phyloP scores from a whole-genome alignment of 92 coral and sea anemone species.

The Isaurus tuberculatus region DNA sequence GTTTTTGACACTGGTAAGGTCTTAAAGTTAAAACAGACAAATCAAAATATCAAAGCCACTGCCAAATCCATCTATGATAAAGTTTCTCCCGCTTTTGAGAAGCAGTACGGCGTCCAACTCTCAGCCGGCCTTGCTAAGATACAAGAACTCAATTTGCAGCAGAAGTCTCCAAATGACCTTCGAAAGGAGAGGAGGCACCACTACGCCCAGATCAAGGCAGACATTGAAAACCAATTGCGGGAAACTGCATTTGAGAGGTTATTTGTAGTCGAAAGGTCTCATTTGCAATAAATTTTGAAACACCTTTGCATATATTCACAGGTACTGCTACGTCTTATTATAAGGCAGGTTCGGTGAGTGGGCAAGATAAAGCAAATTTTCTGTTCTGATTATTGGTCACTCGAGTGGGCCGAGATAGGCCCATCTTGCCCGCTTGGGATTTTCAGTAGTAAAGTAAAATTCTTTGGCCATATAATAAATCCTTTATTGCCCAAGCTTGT shows the following conservation, averaged over 20 bases:
- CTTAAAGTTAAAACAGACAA: conserved; percentile 7
- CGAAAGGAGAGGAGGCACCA: conserved; percentile 1
- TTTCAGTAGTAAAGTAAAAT: too few relatives aligned
- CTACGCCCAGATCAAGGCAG: background rate
- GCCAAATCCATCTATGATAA: conserved; percentile 45
- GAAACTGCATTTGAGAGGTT: conserved; percentile 11
- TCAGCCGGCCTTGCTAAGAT: conserved; percentile 40
- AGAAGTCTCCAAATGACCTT: conserved; percentile 7
- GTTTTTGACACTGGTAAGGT: background rate
- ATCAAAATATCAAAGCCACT: conserved; percentile 35
- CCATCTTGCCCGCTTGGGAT: too few relatives aligned
- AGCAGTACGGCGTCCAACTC: background rate
- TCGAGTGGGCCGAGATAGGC: too few relatives aligned
- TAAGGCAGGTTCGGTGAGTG: background rate
- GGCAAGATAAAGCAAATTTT: too few relatives aligned
- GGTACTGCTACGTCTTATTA: background rate
- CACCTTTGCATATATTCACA: background rate
- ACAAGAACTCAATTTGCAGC: conserved; percentile 24
- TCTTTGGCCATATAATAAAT: too few relatives aligned
- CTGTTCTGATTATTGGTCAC: background rate
- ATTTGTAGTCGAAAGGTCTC: background rate
- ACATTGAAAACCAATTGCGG: background rate
- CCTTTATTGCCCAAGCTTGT: too few relatives aligned
- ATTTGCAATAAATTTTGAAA: background rate
- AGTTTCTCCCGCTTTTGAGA: conserved; percentile 27